Evolutionary conservation across 2,888 invertebrate genomes (phyloP), one percentile per base, ranked within the genome.

Genomic region (Amphiduros pacificus): DNA sequence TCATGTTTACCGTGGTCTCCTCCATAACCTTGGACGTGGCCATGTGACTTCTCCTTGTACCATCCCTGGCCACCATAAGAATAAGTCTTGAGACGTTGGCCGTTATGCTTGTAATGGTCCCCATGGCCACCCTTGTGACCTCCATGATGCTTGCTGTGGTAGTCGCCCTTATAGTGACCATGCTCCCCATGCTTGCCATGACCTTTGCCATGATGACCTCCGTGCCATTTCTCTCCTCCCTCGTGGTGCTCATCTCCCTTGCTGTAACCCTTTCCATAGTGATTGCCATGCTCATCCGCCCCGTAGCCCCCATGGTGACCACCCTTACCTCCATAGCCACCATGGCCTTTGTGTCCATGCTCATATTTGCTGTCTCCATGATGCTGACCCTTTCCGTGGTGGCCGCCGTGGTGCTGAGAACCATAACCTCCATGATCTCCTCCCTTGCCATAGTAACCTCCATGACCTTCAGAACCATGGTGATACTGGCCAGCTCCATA

Each of bases 31-130:
- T 49, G 49, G 36, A 58, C 48, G 32, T 58, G 48, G n/a, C 58
- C 58, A 22, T 58, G 58, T 26, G 44, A 48, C 17, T 58, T 44
- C 58, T 58, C 58, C 58, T 58, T 58, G 58, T 58, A 58, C 58
- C 58, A 58, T 14, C 58, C 58, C n/a, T 58, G 58, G 9, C 58
- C 58, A 14, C 58, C 58, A 26, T 58, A 58, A 2, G 58, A 58
- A 36, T 58, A 58, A 32, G 58, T 58, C 58, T 58, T 58, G 32
- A 58, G 32, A 44, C 48, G 44, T 32, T 58, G 50, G 22, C 58
- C 58, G 36, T 58, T 49, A 36, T 58, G 58, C 58, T 58, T 58
- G 58, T 58, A 58, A 24, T 51, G 29, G 58, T 58, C 58, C 4
- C 44, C n/a, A 5, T 20, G 5, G n/a, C 44, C 44, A 44, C 20